These are phyloP conservation scores for Dryobates pubescens DNA, from an alignment of 2,797 vertebrate genomes.

Conservation along the genomic window DNA sequence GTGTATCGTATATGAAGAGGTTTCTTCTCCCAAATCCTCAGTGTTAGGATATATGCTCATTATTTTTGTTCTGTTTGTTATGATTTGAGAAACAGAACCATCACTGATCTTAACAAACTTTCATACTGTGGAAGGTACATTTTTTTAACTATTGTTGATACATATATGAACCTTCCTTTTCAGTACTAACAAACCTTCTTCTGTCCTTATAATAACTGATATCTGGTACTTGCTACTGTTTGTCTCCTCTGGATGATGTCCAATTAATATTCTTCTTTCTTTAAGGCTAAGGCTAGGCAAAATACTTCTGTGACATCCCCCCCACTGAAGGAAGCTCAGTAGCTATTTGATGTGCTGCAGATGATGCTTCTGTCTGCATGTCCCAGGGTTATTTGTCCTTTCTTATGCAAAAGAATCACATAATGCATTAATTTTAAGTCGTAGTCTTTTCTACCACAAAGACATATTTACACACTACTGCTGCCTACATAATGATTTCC, in stretches of 20 bases:
- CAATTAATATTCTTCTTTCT: background rate
- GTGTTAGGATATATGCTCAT: background rate
- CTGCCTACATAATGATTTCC: slow-evolving; percentile 10
- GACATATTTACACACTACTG: background rate
- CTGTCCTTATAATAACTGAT: background rate
- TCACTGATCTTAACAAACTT: background rate
- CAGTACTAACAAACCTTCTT: background rate
- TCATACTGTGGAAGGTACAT: background rate
- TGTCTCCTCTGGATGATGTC: background rate
- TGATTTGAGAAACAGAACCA: background rate
- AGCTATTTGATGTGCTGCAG: background rate
- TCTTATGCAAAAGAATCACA: background rate
- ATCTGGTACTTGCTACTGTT: background rate
- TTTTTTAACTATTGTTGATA: background rate
- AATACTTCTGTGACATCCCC: background rate
- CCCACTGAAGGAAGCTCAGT: background rate
- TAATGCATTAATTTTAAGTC: slow-evolving; percentile 1
- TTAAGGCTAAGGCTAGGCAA: background rate
- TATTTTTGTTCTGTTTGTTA: background rate
- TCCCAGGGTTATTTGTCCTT: background rate
- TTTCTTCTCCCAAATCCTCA: background rate
- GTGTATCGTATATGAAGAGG: background rate
- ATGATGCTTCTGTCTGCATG: background rate
- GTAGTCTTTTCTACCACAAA: background rate
- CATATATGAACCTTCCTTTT: background rate